phyloP scores from a whole-genome alignment of 1,140 invertebrate genomes.

The Druon quercuslanigerum region DNA sequence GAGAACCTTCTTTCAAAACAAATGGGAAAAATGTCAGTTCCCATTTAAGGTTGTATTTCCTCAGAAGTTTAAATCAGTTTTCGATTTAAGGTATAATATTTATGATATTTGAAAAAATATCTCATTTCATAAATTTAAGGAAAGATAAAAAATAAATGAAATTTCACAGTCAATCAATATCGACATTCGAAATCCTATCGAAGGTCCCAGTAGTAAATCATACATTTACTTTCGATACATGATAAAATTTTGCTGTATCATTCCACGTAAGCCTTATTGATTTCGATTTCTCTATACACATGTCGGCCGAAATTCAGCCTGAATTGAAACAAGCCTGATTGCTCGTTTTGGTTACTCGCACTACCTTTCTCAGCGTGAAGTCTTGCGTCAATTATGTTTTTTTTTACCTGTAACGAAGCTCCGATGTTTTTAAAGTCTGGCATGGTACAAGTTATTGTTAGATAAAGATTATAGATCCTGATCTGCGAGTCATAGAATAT shows the following conservation, averaged over 20 bases:
- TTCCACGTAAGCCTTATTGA: background rate
- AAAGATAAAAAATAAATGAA: too few species aligned
- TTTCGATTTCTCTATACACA: background rate
- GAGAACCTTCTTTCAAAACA: too few species aligned
- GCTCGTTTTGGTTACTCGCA: background rate
- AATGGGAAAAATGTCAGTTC: too few species aligned
- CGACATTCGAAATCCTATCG: too few species aligned
- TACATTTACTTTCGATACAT: background rate
- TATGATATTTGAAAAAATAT: too few species aligned
- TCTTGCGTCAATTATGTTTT: slow-evolving; percentile 10
- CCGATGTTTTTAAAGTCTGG: slow-evolving; percentile 11
- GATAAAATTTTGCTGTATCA: slow-evolving; percentile 6
- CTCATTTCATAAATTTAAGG: too few species aligned
- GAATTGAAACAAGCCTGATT: background rate
- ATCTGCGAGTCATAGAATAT: background rate
- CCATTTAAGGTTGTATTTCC: too few species aligned
- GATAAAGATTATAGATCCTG: slow-evolving; percentile 18
- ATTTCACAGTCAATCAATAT: too few species aligned
- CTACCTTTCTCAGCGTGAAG: slow-evolving; percentile 23
- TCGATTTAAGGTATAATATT: too few species aligned
- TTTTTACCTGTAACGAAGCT: slow-evolving; percentile 3
- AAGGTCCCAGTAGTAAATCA: too few species aligned
- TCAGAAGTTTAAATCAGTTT: too few species aligned
- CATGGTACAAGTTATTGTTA: slow-evolving; percentile 1
- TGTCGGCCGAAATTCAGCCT: background rate